A percentile compares a stretch with the other conserved stretches of the same genome.
Evolutionary conservation across 2,113 vertebrate genomes (phyloP).

Genomic region (Hystrix brachyura): DNA sequence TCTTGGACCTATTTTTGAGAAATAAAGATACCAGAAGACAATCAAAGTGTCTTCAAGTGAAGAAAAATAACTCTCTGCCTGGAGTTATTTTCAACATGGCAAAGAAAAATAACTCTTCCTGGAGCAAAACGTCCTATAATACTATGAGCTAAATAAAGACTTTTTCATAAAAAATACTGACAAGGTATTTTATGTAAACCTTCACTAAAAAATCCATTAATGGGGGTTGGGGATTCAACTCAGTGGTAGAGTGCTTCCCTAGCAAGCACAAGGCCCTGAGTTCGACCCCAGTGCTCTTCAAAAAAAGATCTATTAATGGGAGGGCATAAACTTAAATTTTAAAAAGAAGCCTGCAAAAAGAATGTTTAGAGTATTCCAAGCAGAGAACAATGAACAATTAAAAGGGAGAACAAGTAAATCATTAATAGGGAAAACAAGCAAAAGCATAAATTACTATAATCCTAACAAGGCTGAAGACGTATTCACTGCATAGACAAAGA

Average conservation of each 20-base stretch:
- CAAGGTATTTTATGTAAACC: not conserved
- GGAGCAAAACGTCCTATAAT: not conserved
- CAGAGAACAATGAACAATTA: not conserved
- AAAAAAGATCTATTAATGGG: not conserved
- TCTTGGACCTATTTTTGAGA: not conserved
- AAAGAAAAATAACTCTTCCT: not conserved
- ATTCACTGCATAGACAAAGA: not conserved
- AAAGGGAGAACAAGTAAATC: not conserved
- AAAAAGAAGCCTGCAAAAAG: not conserved
- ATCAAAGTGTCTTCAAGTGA: not conserved
- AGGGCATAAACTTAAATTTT: not conserved
- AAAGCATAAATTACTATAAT: not conserved
- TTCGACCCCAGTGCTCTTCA: too few species aligned
- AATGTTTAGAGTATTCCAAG: not conserved
- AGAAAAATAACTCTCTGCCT: not conserved
- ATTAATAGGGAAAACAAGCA: not conserved
- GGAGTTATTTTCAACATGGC: not conserved
- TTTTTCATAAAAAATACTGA: not conserved
- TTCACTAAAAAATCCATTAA: not conserved
- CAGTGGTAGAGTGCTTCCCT: too few species aligned
- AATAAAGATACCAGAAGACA: not conserved
- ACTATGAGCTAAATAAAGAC: not conserved
- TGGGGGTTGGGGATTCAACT: too few species aligned
- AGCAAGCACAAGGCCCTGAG: too few species aligned
- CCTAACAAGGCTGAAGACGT: not conserved